Conservation (phyloP, 2,888 invertebrate genomes). For the Merodon equestris region DNA sequence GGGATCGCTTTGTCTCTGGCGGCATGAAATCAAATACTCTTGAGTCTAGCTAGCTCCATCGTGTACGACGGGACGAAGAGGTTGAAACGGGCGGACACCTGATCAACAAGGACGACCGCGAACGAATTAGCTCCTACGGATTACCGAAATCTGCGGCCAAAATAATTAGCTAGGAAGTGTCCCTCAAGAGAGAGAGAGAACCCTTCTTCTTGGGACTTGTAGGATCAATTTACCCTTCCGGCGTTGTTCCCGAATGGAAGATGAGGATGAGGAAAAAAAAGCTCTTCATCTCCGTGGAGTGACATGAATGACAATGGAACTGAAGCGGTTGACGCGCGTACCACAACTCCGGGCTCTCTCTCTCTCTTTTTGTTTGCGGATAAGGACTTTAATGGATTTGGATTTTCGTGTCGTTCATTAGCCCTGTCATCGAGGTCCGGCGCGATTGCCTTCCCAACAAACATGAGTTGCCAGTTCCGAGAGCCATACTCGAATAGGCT, state of each 20-base stretch:
- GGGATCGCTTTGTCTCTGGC: slow-evolving; percentile 36
- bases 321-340: slow-evolving; percentile 61
- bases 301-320: slow-evolving; percentile 43
- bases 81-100: slow-evolving; percentile 47
- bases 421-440: slow-evolving; percentile 39
- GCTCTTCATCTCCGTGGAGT: slow-evolving; percentile 27
- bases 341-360: slow-evolving; percentile 16
- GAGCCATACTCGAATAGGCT: slow-evolving; percentile 53
- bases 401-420: slow-evolving; percentile 64
- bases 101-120: slow-evolving; percentile 47
- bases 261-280: slow-evolving; percentile 18
- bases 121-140: slow-evolving; percentile 64
- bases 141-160: slow-evolving; percentile 39
- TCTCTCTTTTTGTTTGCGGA: neutral
- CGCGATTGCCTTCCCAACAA: slow-evolving; percentile 2
- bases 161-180: slow-evolving; percentile 68
- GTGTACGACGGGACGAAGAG: slow-evolving; percentile 49
- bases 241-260: slow-evolving; percentile 16
- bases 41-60: slow-evolving; percentile 64
- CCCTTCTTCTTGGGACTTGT: slow-evolving; percentile 2
- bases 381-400: slow-evolving; percentile 64
- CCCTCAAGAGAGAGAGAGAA: slow-evolving; percentile 47
- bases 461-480: slow-evolving; percentile 54
- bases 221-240: slow-evolving; percentile 68
- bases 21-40: slow-evolving; percentile 67